These are phyloP conservation scores for Onychomys leucogaster DNA, from an alignment of 2,797 vertebrate genomes.

Conservation along the genomic window DNA sequence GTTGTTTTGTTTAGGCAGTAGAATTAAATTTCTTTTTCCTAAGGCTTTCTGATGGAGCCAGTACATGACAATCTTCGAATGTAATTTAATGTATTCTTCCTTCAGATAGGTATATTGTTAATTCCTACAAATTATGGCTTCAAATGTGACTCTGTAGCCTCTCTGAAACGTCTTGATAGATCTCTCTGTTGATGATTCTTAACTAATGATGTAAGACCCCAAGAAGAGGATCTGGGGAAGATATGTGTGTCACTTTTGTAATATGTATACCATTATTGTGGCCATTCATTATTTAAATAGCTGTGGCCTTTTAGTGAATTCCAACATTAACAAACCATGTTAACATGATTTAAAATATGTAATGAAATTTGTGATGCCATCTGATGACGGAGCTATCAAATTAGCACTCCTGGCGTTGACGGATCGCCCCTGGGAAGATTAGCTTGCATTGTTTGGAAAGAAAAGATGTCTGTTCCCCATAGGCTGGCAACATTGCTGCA, in stretches of 20 bases:
- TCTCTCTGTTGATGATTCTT: slow-evolving; percentile 25
- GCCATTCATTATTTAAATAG: slow-evolving; percentile 65
- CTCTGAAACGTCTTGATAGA: background rate
- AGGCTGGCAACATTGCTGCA: background rate
- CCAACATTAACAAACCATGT: slow-evolving; percentile 61
- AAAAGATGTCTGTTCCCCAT: background rate
- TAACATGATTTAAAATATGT: slow-evolving; percentile 65
- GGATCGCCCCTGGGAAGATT: background rate
- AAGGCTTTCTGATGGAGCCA: background rate
- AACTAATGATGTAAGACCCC: slow-evolving; percentile 7
- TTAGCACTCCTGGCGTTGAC: background rate
- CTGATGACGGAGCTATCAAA: slow-evolving; percentile 40
- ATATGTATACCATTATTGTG: background rate
- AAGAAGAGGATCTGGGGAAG: background rate
- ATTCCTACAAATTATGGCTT: slow-evolving; percentile 3
- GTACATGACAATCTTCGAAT: background rate
- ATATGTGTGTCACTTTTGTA: background rate
- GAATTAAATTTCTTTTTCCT: slow-evolving; percentile 23
- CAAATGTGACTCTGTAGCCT: background rate
- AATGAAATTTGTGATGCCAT: slow-evolving; percentile 54
- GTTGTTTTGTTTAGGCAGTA: background rate
- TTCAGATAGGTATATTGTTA: background rate
- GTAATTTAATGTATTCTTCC: slow-evolving; percentile 3
- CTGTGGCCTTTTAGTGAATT: slow-evolving; percentile 55
- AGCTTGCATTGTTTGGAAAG: background rate